phyloP scores from a whole-genome alignment of 1,140 invertebrate species.

The Acromyrmex heyeri region DNA sequence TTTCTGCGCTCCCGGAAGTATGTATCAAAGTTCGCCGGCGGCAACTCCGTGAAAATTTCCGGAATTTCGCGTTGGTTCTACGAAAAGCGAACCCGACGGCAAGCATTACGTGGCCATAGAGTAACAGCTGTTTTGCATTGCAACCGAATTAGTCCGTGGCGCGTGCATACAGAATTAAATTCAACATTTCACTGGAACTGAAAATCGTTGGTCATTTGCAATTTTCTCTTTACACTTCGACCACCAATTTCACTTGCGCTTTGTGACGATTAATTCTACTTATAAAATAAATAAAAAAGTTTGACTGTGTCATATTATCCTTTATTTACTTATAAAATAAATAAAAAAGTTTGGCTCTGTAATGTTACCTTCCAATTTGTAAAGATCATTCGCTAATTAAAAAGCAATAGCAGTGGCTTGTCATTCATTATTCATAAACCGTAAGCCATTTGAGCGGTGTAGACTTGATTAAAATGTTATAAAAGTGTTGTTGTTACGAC shows the following conservation, averaged over 20 bases:
- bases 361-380: constrained; percentile 26
- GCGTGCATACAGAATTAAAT: constrained; percentile 70
- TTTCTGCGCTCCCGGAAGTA: constrained; percentile 37
- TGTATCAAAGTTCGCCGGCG: constrained; percentile 27
- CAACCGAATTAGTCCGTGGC: constrained; percentile 75
- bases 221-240: neutral
- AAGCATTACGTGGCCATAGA: constrained; percentile 27
- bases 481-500: neutral
- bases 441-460: neutral
- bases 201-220: neutral
- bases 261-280: neutral
- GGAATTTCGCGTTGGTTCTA: constrained; percentile 25
- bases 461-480: constrained; percentile 45
- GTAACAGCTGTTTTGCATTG: constrained; percentile 77
- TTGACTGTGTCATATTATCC: neutral
- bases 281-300: neutral
- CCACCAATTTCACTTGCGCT: neutral
- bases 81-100: constrained; percentile 31
- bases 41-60: constrained; percentile 22
- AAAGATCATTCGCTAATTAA: constrained; percentile 30
- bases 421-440: constrained; percentile 52
- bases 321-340: neutral
- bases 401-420: constrained; percentile 2
- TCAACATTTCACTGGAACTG: constrained; percentile 23
- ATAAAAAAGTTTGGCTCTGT: neutral